Percentiles rank a stretch among this genome's conserved stretches.
Conservation (phyloP, 2,888 invertebrate genomes). For the Brassicogethes aeneus region DNA sequence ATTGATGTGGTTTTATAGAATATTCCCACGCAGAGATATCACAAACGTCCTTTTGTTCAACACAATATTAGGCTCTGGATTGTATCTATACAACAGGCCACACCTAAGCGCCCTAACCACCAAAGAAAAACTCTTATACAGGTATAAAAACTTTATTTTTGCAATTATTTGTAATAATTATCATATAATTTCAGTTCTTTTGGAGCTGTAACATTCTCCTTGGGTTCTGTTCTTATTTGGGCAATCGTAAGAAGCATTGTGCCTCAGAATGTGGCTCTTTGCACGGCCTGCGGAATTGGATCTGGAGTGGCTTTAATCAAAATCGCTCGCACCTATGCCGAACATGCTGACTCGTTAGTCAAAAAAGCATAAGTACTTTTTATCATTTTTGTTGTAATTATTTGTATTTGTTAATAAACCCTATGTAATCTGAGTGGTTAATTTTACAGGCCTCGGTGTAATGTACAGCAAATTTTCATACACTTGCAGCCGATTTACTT, state of each 20-base stretch:
- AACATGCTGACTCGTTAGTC: slow-evolving; percentile 33
- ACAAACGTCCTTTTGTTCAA: slow-evolving; percentile 75
- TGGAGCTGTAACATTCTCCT: slow-evolving; percentile 74
- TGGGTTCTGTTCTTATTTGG: slow-evolving; percentile 85
- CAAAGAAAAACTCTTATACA: slow-evolving; percentile 57
- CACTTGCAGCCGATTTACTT: too few species aligned
- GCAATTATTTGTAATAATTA: neutral
- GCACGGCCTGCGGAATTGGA: slow-evolving; percentile 60
- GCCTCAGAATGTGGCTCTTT: slow-evolving; percentile 58
- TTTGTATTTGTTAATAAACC: neutral
- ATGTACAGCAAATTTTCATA: too few species aligned
- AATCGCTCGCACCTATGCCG: slow-evolving; percentile 34
- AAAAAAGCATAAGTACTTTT: slow-evolving; percentile 12
- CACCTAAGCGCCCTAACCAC: slow-evolving; percentile 61
- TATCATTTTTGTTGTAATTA: neutral
- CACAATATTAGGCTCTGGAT: slow-evolving; percentile 71
- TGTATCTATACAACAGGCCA: slow-evolving; percentile 74
- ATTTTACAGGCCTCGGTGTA: too few species aligned
- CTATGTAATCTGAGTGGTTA: neutral
- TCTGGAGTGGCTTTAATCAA: slow-evolving; percentile 55
- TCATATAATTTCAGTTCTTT: slow-evolving; percentile 42
- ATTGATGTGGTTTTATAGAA: slow-evolving; percentile 42
- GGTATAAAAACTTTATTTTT: slow-evolving; percentile 37
- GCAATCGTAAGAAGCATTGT: slow-evolving; percentile 74
- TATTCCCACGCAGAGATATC: slow-evolving; percentile 64